These are phyloP conservation scores for Heliothis peltigera DNA, from an alignment of 2,888 invertebrate species.

Conservation along the genomic window DNA sequence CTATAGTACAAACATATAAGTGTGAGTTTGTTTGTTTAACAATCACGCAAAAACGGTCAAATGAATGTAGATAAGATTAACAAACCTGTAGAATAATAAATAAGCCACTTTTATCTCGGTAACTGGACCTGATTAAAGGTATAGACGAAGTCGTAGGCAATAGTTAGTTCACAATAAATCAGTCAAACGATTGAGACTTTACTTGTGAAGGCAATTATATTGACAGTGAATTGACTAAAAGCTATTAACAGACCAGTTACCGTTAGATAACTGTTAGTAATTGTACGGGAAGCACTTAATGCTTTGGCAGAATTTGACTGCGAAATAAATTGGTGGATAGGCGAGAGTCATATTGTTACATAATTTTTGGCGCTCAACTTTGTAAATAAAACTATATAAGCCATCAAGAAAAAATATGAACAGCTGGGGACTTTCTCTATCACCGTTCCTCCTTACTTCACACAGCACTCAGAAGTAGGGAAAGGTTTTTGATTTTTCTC, in stretches of 20 bases:
- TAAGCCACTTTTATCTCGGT: background rate
- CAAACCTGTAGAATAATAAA: background rate
- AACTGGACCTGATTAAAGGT: background rate
- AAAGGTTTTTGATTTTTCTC: too few species aligned
- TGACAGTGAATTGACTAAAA: conserved; percentile 17
- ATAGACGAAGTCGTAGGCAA: background rate
- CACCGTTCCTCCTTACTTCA: too few species aligned
- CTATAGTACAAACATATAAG: too few species aligned
- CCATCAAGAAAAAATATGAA: too few species aligned
- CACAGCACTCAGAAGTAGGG: too few species aligned
- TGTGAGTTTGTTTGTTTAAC: background rate
- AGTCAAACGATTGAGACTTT: conserved; percentile 51
- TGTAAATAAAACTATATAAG: too few species aligned
- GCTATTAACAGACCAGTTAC: conserved; percentile 26
- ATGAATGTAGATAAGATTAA: background rate
- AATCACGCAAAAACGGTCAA: background rate
- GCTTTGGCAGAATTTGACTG: conserved; percentile 8
- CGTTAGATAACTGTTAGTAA: conserved; percentile 28
- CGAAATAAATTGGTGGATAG: conserved; percentile 5
- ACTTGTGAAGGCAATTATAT: conserved; percentile 39
- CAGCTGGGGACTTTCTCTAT: too few species aligned
- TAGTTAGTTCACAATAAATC: conserved; percentile 42
- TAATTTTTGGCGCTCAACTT: too few species aligned
- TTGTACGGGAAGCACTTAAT: conserved; percentile 28
- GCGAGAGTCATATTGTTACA: conserved; percentile 5